Conservation (phyloP, 2,113 vertebrate genomes). For the Benitochromis conjunctus region DNA sequence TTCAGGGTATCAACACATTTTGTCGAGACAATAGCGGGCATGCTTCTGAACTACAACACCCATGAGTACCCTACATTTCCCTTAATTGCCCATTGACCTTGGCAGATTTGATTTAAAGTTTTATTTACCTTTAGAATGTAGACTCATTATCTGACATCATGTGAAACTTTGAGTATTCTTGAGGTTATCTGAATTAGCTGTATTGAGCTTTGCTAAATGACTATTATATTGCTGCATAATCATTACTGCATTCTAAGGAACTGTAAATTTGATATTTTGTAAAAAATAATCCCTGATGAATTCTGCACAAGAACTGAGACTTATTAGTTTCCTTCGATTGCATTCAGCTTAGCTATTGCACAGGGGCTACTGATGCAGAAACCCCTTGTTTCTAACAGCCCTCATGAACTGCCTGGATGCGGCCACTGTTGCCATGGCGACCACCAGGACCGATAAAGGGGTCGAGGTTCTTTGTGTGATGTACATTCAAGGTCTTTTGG, state of each 20-base stretch:
- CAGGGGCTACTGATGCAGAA: not conserved
- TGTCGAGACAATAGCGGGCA: not conserved
- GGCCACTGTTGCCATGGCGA: conserved; percentile 60
- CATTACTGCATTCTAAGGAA: not conserved
- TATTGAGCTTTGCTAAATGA: not conserved
- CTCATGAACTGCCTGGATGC: conserved; percentile 28
- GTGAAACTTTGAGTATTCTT: not conserved
- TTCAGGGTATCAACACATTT: not conserved
- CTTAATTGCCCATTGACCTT: not conserved
- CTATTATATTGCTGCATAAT: not conserved
- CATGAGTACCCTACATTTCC: not conserved
- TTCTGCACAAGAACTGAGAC: not conserved
- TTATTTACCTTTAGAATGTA: not conserved
- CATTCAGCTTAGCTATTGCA: not conserved
- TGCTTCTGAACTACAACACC: not conserved
- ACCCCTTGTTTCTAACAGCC: conserved; percentile 6
- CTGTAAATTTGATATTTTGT: not conserved
- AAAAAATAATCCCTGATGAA: not conserved
- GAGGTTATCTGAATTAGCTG: not conserved
- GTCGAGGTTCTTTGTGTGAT: conserved; percentile 20
- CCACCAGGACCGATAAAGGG: conserved; percentile 26
- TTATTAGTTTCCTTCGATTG: not conserved
- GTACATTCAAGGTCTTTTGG: conserved; percentile 28
- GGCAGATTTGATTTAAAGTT: not conserved
- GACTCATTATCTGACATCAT: not conserved